phyloP scores from a whole-genome alignment of 1,140 invertebrate species.

The Neodiprion lecontei region DNA sequence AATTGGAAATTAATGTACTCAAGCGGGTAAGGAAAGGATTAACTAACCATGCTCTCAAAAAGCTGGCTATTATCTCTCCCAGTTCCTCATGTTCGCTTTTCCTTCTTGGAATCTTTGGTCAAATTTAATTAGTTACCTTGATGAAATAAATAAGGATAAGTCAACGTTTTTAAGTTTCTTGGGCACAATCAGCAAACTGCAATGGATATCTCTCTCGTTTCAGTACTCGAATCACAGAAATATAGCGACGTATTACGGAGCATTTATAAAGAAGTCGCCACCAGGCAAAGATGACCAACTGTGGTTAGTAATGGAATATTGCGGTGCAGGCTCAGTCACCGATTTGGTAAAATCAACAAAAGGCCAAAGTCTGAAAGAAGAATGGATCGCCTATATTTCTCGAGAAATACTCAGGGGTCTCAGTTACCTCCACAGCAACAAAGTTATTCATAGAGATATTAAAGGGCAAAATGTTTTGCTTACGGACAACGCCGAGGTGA shows the following conservation, averaged over 20 bases:
- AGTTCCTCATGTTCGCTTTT: slow-evolving; percentile 1
- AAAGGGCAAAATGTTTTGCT: slow-evolving; percentile 99
- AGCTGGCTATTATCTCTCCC: neutral
- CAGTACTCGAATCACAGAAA: slow-evolving; percentile 99
- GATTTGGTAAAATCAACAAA: slow-evolving; percentile 99
- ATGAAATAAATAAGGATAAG: too few relatives aligned
- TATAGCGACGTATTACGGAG: slow-evolving; percentile 99
- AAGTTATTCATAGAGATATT: slow-evolving; percentile 99
- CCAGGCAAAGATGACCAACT: slow-evolving; percentile 99
- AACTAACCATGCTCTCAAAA: too few relatives aligned
- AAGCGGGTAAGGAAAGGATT: slow-evolving; percentile 70
- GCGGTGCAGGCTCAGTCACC: slow-evolving; percentile 98
- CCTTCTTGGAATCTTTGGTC: neutral
- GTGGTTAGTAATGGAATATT: slow-evolving; percentile 99
- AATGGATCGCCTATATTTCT: slow-evolving; percentile 99
- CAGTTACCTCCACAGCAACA: slow-evolving; percentile 97
- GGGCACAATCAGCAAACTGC: too few relatives aligned
- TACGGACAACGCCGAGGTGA: slow-evolving; percentile 99
- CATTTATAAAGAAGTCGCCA: slow-evolving; percentile 99
- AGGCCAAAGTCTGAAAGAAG: slow-evolving; percentile 97
- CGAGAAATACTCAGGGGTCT: slow-evolving; percentile 96
- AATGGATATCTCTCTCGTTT: slow-evolving; percentile 38
- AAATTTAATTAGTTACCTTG: too few relatives aligned
- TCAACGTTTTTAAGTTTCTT: too few relatives aligned
- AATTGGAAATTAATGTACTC: slow-evolving; percentile 99